Conservation (phyloP, 2,888 invertebrate species). For the Hylaea fasciaria region DNA sequence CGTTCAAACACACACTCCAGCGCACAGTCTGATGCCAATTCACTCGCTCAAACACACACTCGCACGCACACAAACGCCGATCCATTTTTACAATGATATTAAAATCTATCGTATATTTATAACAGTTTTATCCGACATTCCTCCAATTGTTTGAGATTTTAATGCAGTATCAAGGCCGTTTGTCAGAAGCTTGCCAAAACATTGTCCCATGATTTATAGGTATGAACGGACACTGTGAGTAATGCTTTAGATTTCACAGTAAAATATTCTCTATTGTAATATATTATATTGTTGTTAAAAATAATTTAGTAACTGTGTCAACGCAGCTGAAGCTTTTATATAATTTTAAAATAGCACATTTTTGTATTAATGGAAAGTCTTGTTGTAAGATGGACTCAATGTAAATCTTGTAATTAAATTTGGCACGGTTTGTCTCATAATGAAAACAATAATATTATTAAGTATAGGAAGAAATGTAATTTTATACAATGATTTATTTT, state of each 20-base stretch:
- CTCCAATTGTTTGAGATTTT: conserved; percentile 59
- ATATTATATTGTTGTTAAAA: conserved; percentile 49
- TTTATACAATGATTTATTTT: no score
- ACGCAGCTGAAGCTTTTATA: conserved; percentile 14
- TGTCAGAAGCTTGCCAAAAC: conserved; percentile 62
- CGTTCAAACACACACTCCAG: no score
- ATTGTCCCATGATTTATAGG: conserved; percentile 57
- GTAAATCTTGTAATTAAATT: no score
- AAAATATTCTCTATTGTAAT: conserved; percentile 54
- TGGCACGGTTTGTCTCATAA: no score
- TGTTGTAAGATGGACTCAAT: no score
- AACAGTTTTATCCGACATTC: conserved; percentile 51
- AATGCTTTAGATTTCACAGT: conserved; percentile 46
- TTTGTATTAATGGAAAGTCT: no score
- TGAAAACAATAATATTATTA: no score
- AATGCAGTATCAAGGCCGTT: conserved; percentile 62
- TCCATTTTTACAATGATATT: conserved; percentile 25
- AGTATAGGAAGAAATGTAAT: no score
- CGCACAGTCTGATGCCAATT: no score
- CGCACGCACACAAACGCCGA: conserved; percentile 7
- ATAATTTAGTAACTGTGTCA: conserved; percentile 55
- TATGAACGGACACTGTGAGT: conserved; percentile 36
- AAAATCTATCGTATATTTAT: conserved; percentile 43
- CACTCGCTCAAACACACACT: neutral
- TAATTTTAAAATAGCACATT: neutral